Conservation (phyloP, 92 coral and sea anemone species). For the Zoanthus sociatus region DNA sequence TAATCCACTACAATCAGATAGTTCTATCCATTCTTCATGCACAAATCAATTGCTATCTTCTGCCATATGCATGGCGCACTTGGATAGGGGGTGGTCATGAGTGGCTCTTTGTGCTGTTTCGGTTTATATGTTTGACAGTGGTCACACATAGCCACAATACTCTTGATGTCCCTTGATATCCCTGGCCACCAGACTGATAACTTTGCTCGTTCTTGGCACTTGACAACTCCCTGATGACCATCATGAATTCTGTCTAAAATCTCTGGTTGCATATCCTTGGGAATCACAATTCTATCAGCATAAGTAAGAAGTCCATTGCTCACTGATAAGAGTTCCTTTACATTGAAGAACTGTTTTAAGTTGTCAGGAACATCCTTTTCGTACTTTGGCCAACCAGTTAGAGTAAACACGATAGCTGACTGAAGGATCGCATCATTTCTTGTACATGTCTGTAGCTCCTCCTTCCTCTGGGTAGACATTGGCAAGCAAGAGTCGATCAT, state of each 20-base stretch:
- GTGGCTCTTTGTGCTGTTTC: conserved; percentile 3
- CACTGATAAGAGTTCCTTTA: no score
- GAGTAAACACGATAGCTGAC: no score
- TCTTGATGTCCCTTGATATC: conserved; percentile 47
- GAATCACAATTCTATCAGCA: no score
- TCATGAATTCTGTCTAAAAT: not conserved
- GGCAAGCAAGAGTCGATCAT: no score
- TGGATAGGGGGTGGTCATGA: conserved; percentile 39
- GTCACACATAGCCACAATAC: conserved; percentile 40
- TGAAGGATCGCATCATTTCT: no score
- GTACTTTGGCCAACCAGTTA: no score
- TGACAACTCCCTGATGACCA: conserved; percentile 37
- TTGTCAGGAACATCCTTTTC: no score
- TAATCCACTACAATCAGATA: no score
- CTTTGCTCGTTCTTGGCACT: not conserved
- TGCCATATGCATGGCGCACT: conserved; percentile 69
- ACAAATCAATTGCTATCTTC: not conserved
- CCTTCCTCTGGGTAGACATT: no score
- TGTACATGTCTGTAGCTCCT: not conserved
- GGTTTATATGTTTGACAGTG: conserved; percentile 51
- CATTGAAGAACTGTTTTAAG: no score
- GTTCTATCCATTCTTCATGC: no score
- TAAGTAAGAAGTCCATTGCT: no score
- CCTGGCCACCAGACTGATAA: conserved; percentile 56
- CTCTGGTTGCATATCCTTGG: conserved; percentile 19